A percentile compares a stretch with the other conserved stretches of the same genome.
phyloP scores from a whole-genome alignment of 2,797 vertebrate genomes.

The Rhinella marina region DNA sequence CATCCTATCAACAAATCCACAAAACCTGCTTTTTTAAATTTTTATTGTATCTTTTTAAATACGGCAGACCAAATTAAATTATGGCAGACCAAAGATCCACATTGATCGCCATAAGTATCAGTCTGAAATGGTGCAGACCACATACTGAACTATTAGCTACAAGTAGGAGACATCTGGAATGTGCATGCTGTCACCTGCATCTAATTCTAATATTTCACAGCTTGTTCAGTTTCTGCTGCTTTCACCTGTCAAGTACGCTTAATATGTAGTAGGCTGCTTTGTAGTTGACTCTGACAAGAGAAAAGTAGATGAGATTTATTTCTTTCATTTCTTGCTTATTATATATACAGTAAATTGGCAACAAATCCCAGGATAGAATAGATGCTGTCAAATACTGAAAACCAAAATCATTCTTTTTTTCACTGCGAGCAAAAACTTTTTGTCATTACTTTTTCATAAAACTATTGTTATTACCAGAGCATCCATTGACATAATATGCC shows the following conservation, averaged over 20 bases:
- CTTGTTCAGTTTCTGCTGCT: slow-evolving; percentile 30
- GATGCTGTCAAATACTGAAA: slow-evolving; percentile 50
- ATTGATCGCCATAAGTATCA: background rate
- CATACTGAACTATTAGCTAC: background rate
- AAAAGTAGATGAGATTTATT: slow-evolving; percentile 47
- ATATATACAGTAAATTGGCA: slow-evolving; percentile 37
- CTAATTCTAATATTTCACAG: slow-evolving; percentile 30
- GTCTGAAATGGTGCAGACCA: background rate
- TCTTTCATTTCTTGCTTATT: slow-evolving; percentile 43
- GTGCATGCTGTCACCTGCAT: slow-evolving; percentile 15
- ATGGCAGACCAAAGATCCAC: background rate
- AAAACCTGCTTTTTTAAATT: too few species aligned
- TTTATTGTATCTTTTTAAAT: too few species aligned
- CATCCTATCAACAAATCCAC: too few species aligned
- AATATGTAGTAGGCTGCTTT: slow-evolving; percentile 22
- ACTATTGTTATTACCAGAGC: slow-evolving; percentile 20
- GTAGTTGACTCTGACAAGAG: slow-evolving; percentile 33
- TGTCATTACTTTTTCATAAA: slow-evolving; percentile 21
- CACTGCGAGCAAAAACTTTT: slow-evolving; percentile 39
- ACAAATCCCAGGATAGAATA: slow-evolving; percentile 20
- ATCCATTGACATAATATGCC: slow-evolving; percentile 31
- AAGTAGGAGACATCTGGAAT: slow-evolving; percentile 2
- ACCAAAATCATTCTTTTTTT: slow-evolving; percentile 38
- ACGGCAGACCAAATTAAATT: too few species aligned
- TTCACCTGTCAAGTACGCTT: slow-evolving; percentile 32